A percentile compares a stretch with the other conserved stretches of the same genome.
Conservation (phyloP, 2,888 invertebrate species). For the Microctonus brassicae region DNA sequence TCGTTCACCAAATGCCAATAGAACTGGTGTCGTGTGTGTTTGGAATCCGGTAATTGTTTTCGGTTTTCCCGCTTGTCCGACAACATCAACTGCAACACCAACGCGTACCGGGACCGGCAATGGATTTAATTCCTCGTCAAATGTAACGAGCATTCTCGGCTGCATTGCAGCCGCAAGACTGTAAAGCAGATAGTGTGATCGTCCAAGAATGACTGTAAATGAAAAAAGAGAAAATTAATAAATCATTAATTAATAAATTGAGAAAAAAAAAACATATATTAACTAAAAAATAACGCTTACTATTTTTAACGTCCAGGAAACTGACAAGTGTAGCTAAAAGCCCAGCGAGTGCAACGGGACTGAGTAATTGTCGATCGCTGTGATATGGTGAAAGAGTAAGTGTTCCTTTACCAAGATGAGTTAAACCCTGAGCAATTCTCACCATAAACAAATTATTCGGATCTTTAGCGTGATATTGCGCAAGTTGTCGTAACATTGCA, state of each 20-base stretch:
- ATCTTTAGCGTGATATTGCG: conserved; percentile 98
- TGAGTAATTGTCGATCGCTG: conserved; percentile 94
- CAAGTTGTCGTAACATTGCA: conserved; percentile 97
- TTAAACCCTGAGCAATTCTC: conserved; percentile 95
- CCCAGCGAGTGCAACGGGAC: conserved; percentile 96
- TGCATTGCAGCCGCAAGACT: conserved; percentile 98
- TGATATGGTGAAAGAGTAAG: conserved; percentile 96
- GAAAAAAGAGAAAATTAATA: conserved; percentile 40
- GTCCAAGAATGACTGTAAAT: conserved; percentile 85
- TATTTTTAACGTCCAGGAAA: conserved; percentile 96
- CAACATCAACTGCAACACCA: conserved; percentile 97
- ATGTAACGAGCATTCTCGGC: conserved; percentile 97
- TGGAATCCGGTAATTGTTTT: conserved; percentile 99
- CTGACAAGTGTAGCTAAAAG: conserved; percentile 93
- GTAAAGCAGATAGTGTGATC: conserved; percentile 96
- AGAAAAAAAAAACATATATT: conserved; percentile 11
- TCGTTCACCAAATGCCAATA: conserved; percentile 95
- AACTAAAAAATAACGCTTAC: conserved; percentile 72
- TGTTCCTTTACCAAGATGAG: conserved; percentile 99
- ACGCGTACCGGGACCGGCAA: conserved; percentile 93
- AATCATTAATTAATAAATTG: conserved; percentile 15
- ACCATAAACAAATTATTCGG: conserved; percentile 98
- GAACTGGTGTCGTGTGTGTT: conserved; percentile 98
- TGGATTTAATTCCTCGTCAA: conserved; percentile 95
- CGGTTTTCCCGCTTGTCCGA: conserved; percentile 99